phyloP scores from a whole-genome alignment of 2,113 vertebrate species.

The Rhineura floridana region DNA sequence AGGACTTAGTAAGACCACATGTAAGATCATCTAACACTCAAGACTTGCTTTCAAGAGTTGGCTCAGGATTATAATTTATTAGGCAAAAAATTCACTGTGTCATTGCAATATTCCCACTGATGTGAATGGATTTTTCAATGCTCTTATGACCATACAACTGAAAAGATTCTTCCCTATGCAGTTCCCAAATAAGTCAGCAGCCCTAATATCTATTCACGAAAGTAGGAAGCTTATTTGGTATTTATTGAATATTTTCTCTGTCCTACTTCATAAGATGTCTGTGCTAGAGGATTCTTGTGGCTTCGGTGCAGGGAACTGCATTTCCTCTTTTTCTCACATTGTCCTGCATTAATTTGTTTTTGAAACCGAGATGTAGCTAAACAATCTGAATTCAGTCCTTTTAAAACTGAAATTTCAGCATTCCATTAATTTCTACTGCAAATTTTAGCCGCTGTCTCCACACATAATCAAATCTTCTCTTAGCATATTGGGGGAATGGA shows the following conservation, averaged over 20 bases:
- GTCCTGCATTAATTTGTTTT: not conserved
- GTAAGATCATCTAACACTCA: not conserved
- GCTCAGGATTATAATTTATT: not conserved
- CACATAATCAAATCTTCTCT: not conserved
- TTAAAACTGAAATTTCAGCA: not conserved
- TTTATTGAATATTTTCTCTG: not conserved
- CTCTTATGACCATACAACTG: not conserved
- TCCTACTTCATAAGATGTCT: not conserved
- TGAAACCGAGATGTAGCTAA: not conserved
- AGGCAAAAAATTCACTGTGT: not conserved
- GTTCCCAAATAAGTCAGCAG: not conserved
- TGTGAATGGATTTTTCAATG: not conserved
- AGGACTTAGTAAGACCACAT: not conserved
- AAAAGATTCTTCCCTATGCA: not conserved
- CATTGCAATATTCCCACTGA: not conserved
- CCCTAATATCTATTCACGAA: not conserved
- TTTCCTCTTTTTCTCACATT: not conserved
- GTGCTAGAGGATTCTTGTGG: too few species aligned
- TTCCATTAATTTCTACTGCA: not conserved
- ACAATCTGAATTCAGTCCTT: not conserved
- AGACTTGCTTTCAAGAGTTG: not conserved
- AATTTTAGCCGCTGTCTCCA: not conserved
- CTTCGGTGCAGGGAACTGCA: not conserved
- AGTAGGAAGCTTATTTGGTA: not conserved
- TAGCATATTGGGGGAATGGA: not conserved